phyloP scores from a whole-genome alignment of 1,140 invertebrate species.

The Drosophila pectinifera region DNA sequence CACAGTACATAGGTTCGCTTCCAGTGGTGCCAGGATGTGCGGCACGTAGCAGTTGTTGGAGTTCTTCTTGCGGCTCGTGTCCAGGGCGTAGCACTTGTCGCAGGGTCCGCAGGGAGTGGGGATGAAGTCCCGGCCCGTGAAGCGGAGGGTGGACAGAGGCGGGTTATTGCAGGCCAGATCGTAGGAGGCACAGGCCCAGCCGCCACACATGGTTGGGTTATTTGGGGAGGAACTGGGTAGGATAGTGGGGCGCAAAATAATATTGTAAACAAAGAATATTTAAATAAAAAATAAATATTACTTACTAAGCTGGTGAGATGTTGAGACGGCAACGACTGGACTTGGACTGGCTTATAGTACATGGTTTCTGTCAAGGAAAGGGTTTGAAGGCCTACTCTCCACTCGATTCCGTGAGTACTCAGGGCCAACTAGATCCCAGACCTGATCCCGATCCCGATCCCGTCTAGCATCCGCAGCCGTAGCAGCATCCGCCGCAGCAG shows the following conservation, averaged over 20 bases:
- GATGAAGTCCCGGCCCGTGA: constrained; percentile 57
- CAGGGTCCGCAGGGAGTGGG: constrained; percentile 64
- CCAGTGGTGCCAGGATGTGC: background rate
- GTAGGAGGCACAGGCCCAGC: constrained; percentile 68
- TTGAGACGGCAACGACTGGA: constrained; percentile 16
- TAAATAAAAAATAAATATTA: too few species aligned
- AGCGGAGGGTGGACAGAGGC: constrained; percentile 58
- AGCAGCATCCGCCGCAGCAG: constrained; percentile 23
- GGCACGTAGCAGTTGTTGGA: constrained; percentile 43
- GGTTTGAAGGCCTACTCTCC: constrained; percentile 19
- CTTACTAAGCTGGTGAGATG: too few species aligned
- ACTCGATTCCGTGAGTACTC: constrained; percentile 13
- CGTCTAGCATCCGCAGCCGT: constrained; percentile 30
- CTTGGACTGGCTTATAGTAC: constrained; percentile 3
- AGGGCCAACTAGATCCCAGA: background rate
- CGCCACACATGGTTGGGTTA: constrained; percentile 59
- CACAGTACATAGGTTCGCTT: constrained; percentile 13
- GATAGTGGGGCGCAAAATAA: background rate
- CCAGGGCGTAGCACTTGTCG: constrained; percentile 51
- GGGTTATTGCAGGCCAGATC: constrained; percentile 60
- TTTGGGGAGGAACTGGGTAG: background rate
- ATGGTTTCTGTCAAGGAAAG: background rate
- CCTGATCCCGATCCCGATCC: background rate
- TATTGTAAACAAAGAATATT: background rate
- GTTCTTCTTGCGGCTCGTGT: constrained; percentile 44